Evolutionary conservation across 1,140 invertebrate species (phyloP).

Genomic region (Acromyrmex echinatior): DNA sequence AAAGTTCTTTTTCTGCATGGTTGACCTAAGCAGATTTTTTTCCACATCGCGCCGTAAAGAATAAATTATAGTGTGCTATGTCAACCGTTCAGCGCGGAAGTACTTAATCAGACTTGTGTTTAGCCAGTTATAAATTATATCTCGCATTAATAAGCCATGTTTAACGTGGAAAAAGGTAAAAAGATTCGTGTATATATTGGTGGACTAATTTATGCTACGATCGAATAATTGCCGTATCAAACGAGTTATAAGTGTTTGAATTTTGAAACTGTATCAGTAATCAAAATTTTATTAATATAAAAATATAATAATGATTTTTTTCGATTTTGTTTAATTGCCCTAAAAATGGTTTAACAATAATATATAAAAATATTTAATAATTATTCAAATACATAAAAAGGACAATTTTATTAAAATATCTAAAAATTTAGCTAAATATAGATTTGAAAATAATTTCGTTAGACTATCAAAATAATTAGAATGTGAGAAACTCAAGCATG

Average conservation of each 20-base stretch:
- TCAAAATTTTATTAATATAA: background rate
- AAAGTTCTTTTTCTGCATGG: conserved; percentile 28
- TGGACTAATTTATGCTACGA: background rate
- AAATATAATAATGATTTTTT: background rate
- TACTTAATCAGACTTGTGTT: conserved; percentile 46
- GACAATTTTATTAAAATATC: too few species aligned
- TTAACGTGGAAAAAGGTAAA: background rate
- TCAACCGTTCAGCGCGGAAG: conserved; percentile 23
- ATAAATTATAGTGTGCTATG: conserved; percentile 41
- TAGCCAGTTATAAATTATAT: conserved; percentile 42
- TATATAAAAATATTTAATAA: background rate
- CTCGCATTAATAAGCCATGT: conserved; percentile 31
- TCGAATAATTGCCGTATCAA: background rate
- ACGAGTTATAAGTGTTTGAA: background rate
- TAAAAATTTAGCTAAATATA: too few species aligned
- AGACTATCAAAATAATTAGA: too few species aligned
- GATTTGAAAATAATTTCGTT: too few species aligned
- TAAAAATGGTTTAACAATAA: background rate
- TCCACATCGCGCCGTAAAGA: background rate
- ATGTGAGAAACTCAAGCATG: too few species aligned
- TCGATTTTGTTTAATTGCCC: background rate
- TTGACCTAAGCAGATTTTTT: conserved; percentile 43
- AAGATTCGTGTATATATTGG: background rate
- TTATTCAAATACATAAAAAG: too few species aligned
- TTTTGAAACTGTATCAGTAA: background rate